Evolutionary conservation across 2,888 invertebrate genomes (phyloP).

Genomic region (Yponomeuta malinellus): DNA sequence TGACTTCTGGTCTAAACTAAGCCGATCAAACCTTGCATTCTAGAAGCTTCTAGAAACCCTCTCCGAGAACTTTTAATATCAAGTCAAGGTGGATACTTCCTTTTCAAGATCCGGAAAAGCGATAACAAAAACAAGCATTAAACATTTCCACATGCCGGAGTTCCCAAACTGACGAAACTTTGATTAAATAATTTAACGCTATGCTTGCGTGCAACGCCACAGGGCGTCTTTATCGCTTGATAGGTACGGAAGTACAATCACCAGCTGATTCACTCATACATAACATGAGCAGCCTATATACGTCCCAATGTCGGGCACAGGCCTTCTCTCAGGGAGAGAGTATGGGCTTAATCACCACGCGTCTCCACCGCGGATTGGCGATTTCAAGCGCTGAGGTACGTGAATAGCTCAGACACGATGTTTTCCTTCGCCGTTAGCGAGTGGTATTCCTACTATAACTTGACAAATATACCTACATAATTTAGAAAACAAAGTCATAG

Average conservation of each 20-base stretch:
- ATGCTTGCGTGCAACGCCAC: background rate
- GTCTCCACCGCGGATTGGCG: too few relatives aligned
- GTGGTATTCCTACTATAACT: too few relatives aligned
- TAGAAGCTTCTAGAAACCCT: background rate
- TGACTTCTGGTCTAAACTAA: too few relatives aligned
- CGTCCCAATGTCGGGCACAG: too few relatives aligned
- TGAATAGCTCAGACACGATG: too few relatives aligned
- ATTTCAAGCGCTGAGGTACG: too few relatives aligned
- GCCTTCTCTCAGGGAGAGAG: too few relatives aligned
- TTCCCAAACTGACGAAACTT: conserved; percentile 10
- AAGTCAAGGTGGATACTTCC: background rate
- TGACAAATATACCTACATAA: too few relatives aligned
- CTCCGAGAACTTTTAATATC: background rate
- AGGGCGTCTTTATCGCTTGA: background rate
- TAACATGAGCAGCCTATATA: too few relatives aligned
- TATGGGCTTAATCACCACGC: too few relatives aligned
- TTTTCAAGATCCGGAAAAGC: background rate
- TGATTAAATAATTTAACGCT: conserved; percentile 12
- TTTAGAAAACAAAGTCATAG: too few relatives aligned
- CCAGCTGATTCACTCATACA: background rate
- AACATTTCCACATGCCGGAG: conserved; percentile 11
- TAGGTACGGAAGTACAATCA: background rate
- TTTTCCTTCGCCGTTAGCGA: too few relatives aligned
- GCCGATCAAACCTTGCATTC: background rate
- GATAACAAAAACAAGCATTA: conserved; percentile 13